Evolutionary conservation across 2,797 vertebrate genomes (phyloP).

Genomic region (Jordanella pulchra): DNA sequence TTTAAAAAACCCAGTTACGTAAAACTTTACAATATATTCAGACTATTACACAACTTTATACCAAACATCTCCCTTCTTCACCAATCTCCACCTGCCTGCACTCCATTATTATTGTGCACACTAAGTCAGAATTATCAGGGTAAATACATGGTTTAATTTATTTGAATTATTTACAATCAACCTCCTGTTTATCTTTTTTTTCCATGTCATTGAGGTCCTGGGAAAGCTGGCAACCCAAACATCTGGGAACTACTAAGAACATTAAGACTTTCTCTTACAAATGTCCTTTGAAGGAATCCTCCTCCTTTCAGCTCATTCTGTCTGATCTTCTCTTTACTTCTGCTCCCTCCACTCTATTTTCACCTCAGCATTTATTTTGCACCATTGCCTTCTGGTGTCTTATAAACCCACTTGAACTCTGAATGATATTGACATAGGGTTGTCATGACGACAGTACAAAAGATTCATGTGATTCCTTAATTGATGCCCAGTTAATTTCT

Average conservation of each 20-base stretch:
- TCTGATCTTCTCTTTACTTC: background rate
- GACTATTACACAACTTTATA: background rate
- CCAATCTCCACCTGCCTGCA: background rate
- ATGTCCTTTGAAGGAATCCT: conserved; percentile 2
- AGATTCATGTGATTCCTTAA: conserved; percentile 35
- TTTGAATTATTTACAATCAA: conserved; percentile 31
- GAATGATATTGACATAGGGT: conserved; percentile 46
- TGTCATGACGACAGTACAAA: conserved; percentile 53
- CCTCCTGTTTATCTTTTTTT: background rate
- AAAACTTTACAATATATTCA: conserved; percentile 9
- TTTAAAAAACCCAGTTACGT: background rate
- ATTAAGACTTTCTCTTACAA: background rate
- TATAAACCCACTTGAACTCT: conserved; percentile 36
- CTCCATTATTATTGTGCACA: conserved; percentile 6
- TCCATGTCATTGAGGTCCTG: background rate
- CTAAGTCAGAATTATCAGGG: conserved; percentile 12
- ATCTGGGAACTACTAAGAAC: conserved; percentile 10
- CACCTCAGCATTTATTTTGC: conserved; percentile 15
- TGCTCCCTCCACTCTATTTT: background rate
- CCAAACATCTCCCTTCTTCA: background rate
- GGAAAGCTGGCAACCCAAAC: background rate
- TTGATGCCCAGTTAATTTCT: conserved; percentile 34
- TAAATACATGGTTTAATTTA: conserved; percentile 12
- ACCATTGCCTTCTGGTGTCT: conserved; percentile 34
- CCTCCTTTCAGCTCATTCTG: conserved; percentile 2